Conservation (phyloP, 2,113 vertebrate genomes). For the Indicator maculatus region DNA sequence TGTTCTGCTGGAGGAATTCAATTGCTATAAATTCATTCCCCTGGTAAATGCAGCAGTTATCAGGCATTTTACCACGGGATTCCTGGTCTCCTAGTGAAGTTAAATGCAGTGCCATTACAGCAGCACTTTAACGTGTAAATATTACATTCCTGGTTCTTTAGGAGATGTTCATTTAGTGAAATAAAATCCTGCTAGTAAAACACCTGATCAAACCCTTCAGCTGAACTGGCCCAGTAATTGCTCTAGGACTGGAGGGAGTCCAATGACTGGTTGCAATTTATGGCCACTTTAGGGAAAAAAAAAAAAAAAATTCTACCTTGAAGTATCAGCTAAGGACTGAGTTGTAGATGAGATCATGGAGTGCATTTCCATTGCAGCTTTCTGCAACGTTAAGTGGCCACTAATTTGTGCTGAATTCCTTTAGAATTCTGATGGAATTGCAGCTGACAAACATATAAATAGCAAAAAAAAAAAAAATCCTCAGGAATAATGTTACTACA, state of each 20-base stretch:
- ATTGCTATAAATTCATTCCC: conserved; percentile 66
- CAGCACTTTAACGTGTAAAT: conserved; percentile 74
- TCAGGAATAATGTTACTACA: conserved; percentile 61
- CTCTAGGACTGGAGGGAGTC: conserved; percentile 71
- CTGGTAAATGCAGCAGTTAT: conserved; percentile 70
- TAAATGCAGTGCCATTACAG: conserved; percentile 71
- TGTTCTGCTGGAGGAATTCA: conserved; percentile 66
- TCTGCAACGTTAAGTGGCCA: conserved; percentile 49
- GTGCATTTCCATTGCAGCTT: conserved; percentile 58
- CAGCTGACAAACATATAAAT: conserved; percentile 65
- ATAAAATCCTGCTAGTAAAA: conserved; percentile 74
- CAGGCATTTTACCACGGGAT: conserved; percentile 70
- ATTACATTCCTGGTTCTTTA: conserved; percentile 64
- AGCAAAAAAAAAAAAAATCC: conserved; percentile 63
- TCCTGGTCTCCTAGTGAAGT: conserved; percentile 71
- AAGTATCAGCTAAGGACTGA: conserved; percentile 66
- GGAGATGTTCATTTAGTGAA: conserved; percentile 75
- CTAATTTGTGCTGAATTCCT: conserved; percentile 63
- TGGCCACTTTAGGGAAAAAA: conserved; percentile 69
- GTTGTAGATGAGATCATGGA: conserved; percentile 72
- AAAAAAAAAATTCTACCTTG: conserved; percentile 57
- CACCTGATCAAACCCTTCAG: conserved; percentile 72
- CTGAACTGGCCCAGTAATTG: conserved; percentile 72
- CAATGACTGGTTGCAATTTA: conserved; percentile 76
- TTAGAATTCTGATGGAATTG: conserved; percentile 57